Evolutionary conservation across 2,888 invertebrate species (phyloP), one percentile per base, ranked within the genome.

Genomic region (Micoletzkya japonica): DNA sequence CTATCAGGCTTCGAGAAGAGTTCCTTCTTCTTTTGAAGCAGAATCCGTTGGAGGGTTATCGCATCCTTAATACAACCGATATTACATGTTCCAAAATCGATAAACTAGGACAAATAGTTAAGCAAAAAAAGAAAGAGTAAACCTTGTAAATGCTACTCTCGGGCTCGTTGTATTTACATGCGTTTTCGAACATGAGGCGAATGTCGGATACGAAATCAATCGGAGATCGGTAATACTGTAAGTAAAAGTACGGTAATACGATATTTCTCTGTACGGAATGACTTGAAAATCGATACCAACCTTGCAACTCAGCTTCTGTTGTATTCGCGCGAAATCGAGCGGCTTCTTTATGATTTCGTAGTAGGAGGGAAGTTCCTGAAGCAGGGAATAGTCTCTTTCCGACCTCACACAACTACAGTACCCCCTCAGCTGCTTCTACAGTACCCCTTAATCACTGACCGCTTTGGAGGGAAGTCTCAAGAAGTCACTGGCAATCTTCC

Each of bases 341-440:
- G 98, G 97, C 78, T 92, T 92, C 84, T 93, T 94, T 70, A 98
- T 97, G 0, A 96, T 91, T 86, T 96, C 95, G 85, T 95, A 97
- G 87, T 98, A 98, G 85, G 95, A 94, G 0, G 97, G 96, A 87
- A 95, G 95, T 85, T 95, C 93, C 87, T 91, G 87, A n/a, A n/a
- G n/a, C n/a, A n/a, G n/a, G n/a, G n/a, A n/a, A n/a, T n/a, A n/a
- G n/a, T n/a, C 26, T 34, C 24, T 14, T 20, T 59, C 28, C 20
- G 20, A 4, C 34, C 34, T 28, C 26, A 24, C 4, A 17, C 7
- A 32, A n/a, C 2, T 52, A 7, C 52, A 52, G 24, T 2, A 52
- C n/a, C 52, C 57, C 28, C 28, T 4, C 17, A 57, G 7, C 57
- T 10, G 1, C 3, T 2, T 24, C 58, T 39, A 60, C 60, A 20